A percentile compares a stretch with the other conserved stretches of the same genome.
These are phyloP conservation scores for Bombus sibiricus DNA, from an alignment of 1,140 invertebrate genomes.

Conservation along the genomic window DNA sequence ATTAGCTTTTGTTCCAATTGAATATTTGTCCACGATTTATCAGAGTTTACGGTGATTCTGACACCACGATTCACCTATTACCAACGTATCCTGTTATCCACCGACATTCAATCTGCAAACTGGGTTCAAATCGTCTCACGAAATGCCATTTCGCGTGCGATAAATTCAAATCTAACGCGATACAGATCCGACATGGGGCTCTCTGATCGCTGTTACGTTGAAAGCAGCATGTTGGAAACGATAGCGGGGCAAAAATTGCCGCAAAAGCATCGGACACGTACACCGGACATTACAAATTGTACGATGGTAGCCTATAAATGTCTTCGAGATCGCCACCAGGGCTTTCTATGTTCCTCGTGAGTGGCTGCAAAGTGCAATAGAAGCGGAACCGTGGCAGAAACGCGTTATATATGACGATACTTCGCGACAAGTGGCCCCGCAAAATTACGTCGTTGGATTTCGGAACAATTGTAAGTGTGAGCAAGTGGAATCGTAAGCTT, in stretches of 20 bases:
- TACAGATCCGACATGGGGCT: neutral
- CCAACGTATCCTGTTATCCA: neutral
- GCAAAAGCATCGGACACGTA: neutral
- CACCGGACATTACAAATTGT: neutral
- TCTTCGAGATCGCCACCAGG: neutral
- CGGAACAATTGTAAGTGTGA: slow-evolving; percentile 27
- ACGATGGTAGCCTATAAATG: neutral
- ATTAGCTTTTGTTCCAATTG: neutral
- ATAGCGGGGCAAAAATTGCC: neutral
- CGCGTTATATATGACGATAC: slow-evolving; percentile 14
- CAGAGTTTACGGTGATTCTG: neutral
- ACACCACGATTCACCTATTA: neutral
- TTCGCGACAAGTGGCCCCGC: neutral
- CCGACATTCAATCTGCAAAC: neutral
- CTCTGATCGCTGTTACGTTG: neutral
- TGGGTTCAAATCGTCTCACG: neutral
- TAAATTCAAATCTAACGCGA: slow-evolving; percentile 3
- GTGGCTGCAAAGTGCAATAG: slow-evolving; percentile 11
- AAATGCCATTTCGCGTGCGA: neutral
- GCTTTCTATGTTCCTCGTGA: neutral
- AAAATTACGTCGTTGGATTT: neutral
- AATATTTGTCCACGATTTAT: neutral
- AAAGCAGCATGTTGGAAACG: neutral
- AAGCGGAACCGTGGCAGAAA: neutral
- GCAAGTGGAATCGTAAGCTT: neutral